A percentile compares a stretch with the other conserved stretches of the same genome.
Evolutionary conservation across 2,888 invertebrate genomes (phyloP).

Genomic region (Ormyrus thymus): DNA sequence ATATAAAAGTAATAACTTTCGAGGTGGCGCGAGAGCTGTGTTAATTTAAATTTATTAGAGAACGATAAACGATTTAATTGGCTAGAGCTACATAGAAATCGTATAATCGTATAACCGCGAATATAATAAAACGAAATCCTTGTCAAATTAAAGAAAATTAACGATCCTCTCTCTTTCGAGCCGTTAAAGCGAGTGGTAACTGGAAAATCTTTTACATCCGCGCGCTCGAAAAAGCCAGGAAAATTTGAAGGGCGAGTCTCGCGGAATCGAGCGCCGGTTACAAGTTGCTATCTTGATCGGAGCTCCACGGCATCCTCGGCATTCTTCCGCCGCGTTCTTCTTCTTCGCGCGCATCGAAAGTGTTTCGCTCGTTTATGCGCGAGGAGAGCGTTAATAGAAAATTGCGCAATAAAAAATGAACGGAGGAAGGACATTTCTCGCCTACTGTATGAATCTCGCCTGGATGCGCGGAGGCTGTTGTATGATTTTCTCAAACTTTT

Average conservation of each 20-base stretch:
- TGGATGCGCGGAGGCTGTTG: no score
- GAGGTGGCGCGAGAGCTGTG: neutral
- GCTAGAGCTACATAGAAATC: slow-evolving; percentile 16
- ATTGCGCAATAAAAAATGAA: slow-evolving; percentile 19
- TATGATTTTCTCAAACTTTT: no score
- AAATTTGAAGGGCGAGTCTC: neutral
- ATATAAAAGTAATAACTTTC: slow-evolving; percentile 9
- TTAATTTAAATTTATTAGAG: slow-evolving; percentile 32
- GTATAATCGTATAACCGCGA: slow-evolving; percentile 22
- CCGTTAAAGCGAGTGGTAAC: no score
- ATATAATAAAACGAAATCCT: slow-evolving; percentile 42
- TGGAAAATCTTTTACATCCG: neutral
- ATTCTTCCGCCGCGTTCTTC: neutral
- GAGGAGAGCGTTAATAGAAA: neutral
- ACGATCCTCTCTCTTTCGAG: slow-evolving; percentile 29
- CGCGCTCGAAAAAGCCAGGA: neutral
- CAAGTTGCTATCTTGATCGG: slow-evolving; percentile 22
- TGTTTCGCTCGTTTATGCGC: slow-evolving; percentile 6
- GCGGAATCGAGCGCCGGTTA: slow-evolving; percentile 4
- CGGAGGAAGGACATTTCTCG: neutral
- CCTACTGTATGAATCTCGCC: no score
- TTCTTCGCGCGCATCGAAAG: slow-evolving; percentile 19
- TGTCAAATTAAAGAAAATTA: slow-evolving; percentile 52
- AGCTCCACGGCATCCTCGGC: neutral
- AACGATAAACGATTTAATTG: slow-evolving; percentile 48